Evolutionary conservation across 2,113 vertebrate genomes (phyloP), one percentile per base, ranked within the genome.

Genomic region (Lutjanus erythropterus): DNA sequence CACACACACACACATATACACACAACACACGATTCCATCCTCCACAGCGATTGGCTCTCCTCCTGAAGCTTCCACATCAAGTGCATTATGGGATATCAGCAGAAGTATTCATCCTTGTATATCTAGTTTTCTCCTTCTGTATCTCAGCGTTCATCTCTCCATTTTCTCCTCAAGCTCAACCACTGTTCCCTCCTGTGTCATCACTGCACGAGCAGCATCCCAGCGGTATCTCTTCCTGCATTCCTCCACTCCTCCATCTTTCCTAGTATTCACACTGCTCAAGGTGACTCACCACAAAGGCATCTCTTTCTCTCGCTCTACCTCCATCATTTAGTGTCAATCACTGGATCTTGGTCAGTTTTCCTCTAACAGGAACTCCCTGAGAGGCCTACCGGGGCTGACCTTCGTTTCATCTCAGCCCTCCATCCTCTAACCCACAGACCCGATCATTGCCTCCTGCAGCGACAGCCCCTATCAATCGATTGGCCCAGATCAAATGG

Each of bases 221-320:
- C 55, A 58, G 33, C 72, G n/a, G n/a, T n/a, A 66, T 41, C 12
- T 37, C 76, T 6, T 69, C 60, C 50, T 71, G 52, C 33, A 73
- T 62, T 78, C 60, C 74, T 61, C 35, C 9, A 21, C 47, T 78
- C 76, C 78, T 83, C 59, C 66, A 81, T 74, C 44, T 65, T 82
- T 80, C 29, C 49, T 55, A 23, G 39, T 25, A 1, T 68, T 76
- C 82, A 65, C 74, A 50, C 69, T 67, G 86, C 81, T 88, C 88
- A 93, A 92, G 89, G 88, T 93, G 87, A 94, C 88, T 89, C 86
- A 69, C 73, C 58, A 70, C 71, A 52, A 44, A 81, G 35, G 29
- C 72, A 61, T 81, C 61, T 14, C 62, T 23, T 12, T 52, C 55
- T 44, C 0, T 37, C 47, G 50, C 16, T 53, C 9, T 12, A 9